phyloP scores from a whole-genome alignment of 2,113 vertebrate species.

The Pseudopipra pipra region DNA sequence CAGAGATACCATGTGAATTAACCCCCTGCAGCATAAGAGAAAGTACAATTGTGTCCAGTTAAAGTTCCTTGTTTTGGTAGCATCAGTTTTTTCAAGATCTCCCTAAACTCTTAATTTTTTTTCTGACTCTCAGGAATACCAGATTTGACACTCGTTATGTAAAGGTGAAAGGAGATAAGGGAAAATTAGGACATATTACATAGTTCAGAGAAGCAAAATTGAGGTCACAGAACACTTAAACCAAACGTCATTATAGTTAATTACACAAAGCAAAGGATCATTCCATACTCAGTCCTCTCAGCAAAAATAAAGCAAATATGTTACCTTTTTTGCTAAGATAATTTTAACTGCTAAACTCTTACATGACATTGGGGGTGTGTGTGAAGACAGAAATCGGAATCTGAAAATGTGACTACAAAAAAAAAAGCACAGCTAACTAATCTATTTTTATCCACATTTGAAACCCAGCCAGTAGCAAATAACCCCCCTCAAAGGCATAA shows the following conservation, averaged over 20 bases:
- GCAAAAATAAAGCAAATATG: background rate
- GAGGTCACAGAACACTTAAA: background rate
- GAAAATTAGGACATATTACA: background rate
- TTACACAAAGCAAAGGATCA: background rate
- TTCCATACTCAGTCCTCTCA: background rate
- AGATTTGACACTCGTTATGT: background rate
- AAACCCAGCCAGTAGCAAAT: background rate
- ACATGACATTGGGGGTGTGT: background rate
- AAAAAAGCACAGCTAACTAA: background rate
- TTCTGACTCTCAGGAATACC: background rate
- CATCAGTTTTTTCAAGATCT: background rate
- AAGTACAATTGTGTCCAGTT: background rate
- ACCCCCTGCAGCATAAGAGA: background rate
- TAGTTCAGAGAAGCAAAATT: background rate
- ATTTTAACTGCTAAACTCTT: background rate
- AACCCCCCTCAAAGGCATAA: background rate
- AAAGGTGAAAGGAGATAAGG: background rate
- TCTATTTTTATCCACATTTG: constrained; percentile 25
- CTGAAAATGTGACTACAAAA: background rate
- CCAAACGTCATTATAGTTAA: background rate
- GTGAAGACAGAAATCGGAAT: background rate
- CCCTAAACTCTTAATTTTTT: background rate
- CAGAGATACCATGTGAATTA: background rate
- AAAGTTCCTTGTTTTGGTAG: background rate
- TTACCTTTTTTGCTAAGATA: background rate